Evolutionary conservation across 2,113 vertebrate species (phyloP), one percentile per base, ranked within the genome.

Genomic region (Nesoenas mayeri): DNA sequence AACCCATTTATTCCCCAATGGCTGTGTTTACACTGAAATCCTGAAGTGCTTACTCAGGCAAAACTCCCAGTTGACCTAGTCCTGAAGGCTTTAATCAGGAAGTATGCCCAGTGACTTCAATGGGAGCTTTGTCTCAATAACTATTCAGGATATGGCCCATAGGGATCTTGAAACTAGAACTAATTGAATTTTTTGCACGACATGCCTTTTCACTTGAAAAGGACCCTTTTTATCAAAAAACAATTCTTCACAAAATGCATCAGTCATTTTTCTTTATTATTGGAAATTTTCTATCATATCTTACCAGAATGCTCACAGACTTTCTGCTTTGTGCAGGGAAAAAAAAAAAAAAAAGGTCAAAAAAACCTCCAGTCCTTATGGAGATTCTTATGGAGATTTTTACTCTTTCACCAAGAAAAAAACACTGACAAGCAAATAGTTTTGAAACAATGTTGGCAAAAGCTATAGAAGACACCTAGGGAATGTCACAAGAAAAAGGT

Each of bases 31-130:
- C 85, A 96, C 91, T 95, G 93, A 79, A 70, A 93, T 96, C 93
- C 94, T 92, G 89, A 93, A 97, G 96, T 95, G 95, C 95, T 97
- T 97, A 97, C 96, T 96, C 96, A 96, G 96, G 93, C 96, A 97
- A 97, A 93, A 93, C 88, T 96, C 95, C 96, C 96, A 94, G 93
- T 96, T 96, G 96, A 95, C 95, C 94, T 92, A 92, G 95, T 96
- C 95, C 96, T 95, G 95, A 92, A 95, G 93, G 85, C 93, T 96
- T 97, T 95, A 94, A 97, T 96, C 96, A 97, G 92, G 95, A 94
- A 97, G 95, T 95, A 94, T 96, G 96, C 96, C 95, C 96, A 96
- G 51, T 87, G 88, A 96, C 93, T 96, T 97, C 96, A 96, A 94
- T 95, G 91, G 95, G 77, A 95, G 93, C 96, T 96, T 96, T 96